Base-by-base conservation (phyloP, 2,113 vertebrate genomes). In the Nannobrachium achirus region DNA sequence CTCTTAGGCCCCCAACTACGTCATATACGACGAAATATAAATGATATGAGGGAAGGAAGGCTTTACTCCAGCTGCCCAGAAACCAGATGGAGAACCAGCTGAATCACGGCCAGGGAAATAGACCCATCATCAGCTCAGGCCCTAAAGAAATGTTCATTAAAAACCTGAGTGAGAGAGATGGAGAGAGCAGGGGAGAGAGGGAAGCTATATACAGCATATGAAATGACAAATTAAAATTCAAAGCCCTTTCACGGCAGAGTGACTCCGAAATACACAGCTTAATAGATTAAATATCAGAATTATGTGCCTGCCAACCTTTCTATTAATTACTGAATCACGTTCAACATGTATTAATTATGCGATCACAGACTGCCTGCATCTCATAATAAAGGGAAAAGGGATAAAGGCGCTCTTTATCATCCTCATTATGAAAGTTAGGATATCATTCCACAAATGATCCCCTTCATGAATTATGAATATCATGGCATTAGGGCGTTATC, bases 11-110 rank as follows among this genome's bases (percentile, higher is more conserved):
- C 25, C 25, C 25, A 25, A 25, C 25, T 25, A 2, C 4, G 25
- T 25, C 25, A 4, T 25, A 4, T 25, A 25, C 25, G 2, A 63
- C n/a, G 53, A 38, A 6, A 14, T 49, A 58, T 15, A 60, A 56
- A 63, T 25, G 49, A 41, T 4, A 7, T n/a, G 38, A n/a, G 8
- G 11, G 44, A 67, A 45, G 49, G 52, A 52, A 57, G 72, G 51
- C 50, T 87, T 25, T 76, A 79, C 67, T 74, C 69, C 82, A 87
- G 86, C 83, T 86, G 76, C 71, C 76, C 40, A 7, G 59, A 51
- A 11, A 14, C 56, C 89, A 89, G 85, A 90, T 86, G 82, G 82
- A 78, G 78, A 85, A 84, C 75, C 72, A 85, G 80, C 77, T 88
- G 83, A 89, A 82, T 83, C 62, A 63, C 76, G 65, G 68, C 80